A percentile compares a stretch with the other conserved stretches of the same genome.
phyloP scores from a whole-genome alignment of 1,140 invertebrate species.

The Drosophila pachea region DNA sequence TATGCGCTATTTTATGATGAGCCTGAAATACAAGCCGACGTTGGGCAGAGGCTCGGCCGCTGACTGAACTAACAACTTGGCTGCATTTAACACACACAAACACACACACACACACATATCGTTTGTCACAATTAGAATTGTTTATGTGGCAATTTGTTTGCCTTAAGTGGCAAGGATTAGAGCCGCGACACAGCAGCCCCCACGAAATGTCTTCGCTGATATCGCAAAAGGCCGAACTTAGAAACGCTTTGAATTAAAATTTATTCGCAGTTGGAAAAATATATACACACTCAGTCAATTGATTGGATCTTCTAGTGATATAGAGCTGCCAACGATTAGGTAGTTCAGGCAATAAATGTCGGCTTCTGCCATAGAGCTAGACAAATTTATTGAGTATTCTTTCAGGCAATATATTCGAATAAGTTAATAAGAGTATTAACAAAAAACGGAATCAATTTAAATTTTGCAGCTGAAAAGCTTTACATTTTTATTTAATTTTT shows the following conservation, averaged over 20 bases:
- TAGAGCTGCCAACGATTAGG: not conserved
- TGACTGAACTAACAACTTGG: slow-evolving; percentile 46
- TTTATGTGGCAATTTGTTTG: slow-evolving; percentile 76
- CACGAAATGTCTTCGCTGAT: slow-evolving; percentile 45
- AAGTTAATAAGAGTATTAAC: too few relatives aligned
- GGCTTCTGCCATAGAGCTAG: not conserved
- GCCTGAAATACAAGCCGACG: slow-evolving; percentile 31
- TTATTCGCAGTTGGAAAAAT: slow-evolving; percentile 38
- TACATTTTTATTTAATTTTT: too few relatives aligned
- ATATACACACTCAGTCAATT: not conserved
- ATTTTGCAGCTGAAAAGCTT: not conserved
- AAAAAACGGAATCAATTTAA: not conserved
- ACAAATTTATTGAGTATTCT: not conserved
- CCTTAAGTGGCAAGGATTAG: slow-evolving; percentile 63
- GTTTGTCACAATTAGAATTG: slow-evolving; percentile 74
- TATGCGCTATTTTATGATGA: slow-evolving; percentile 75
- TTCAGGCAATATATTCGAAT: too few relatives aligned
- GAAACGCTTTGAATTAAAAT: slow-evolving; percentile 56
- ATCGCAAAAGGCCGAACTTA: slow-evolving; percentile 44
- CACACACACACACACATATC: slow-evolving; percentile 42
- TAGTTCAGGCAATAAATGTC: slow-evolving; percentile 3
- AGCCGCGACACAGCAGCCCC: slow-evolving; percentile 37
- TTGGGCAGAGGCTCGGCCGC: not conserved
- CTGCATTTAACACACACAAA: slow-evolving; percentile 51
- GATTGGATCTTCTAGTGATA: slow-evolving; percentile 2